Conservation (phyloP, 2,888 invertebrate genomes). For the Leuctra nigra region DNA sequence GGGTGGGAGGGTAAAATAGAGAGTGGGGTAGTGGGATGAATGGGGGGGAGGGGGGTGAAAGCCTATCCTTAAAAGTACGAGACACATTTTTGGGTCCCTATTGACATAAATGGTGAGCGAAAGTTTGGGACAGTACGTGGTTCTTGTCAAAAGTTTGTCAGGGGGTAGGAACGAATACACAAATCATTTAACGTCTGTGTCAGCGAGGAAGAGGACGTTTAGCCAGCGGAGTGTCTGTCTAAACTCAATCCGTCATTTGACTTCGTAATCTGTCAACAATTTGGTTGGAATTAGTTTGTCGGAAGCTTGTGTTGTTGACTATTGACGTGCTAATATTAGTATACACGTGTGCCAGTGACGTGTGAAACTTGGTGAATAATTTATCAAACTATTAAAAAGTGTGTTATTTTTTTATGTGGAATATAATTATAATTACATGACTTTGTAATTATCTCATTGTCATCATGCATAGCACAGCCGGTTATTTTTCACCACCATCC, state of each 20-base stretch:
- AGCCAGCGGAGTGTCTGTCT: no score
- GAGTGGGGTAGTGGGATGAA: neutral
- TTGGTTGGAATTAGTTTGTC: no score
- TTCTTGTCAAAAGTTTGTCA: conserved; percentile 8
- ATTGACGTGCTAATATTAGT: no score
- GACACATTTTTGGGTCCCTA: conserved; percentile 14
- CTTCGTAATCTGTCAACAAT: no score
- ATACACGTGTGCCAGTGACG: no score
- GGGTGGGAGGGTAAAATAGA: neutral
- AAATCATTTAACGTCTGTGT: conserved; percentile 22
- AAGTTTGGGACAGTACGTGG: conserved; percentile 10
- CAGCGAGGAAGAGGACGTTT: neutral
- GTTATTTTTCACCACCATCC: neutral
- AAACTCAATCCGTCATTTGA: no score
- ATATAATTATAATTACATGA: no score
- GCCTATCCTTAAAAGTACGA: neutral
- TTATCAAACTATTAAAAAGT: no score
- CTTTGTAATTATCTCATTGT: no score
- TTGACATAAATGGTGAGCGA: conserved; percentile 12
- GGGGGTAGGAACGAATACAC: conserved; percentile 8
- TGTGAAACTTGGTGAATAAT: no score
- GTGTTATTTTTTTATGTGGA: no score
- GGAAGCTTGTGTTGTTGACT: no score
- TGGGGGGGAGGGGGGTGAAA: neutral
- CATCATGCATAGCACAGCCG: neutral